These are phyloP conservation scores for Melanostigma gelatinosum DNA, from an alignment of 2,113 vertebrate genomes.

Conservation along the genomic window DNA sequence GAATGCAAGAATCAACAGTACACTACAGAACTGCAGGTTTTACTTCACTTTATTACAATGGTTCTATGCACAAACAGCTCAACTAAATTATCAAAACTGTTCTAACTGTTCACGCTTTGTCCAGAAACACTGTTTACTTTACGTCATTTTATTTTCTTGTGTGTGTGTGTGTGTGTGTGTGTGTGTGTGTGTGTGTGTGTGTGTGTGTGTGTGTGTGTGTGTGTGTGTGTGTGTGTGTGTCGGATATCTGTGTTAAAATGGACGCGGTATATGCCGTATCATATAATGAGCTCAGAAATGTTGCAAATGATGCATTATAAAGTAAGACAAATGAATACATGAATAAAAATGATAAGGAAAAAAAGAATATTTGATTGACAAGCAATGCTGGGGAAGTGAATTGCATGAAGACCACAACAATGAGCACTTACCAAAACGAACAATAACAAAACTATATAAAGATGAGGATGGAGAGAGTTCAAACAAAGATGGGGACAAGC, in stretches of 20 bases:
- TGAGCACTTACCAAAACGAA: not conserved
- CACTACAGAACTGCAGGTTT: not conserved
- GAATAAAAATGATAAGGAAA: not conserved
- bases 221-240: not conserved
- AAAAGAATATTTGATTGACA: not conserved
- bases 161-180: no score
- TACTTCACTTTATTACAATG: not conserved
- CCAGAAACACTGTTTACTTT: no score
- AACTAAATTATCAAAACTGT: not conserved
- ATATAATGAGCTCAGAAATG: not conserved
- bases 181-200: no score
- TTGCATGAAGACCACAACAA: not conserved
- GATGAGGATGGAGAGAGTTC: not conserved
- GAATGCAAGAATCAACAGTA: not conserved
- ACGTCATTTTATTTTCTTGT: not conserved
- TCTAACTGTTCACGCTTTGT: not conserved
- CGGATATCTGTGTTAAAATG: not conserved
- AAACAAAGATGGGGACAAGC: not conserved
- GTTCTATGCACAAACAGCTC: not conserved
- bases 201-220: no score
- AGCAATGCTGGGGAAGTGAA: not conserved
- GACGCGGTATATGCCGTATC: not conserved
- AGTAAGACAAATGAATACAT: not conserved
- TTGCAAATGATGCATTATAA: not conserved
- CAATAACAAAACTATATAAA: not conserved